These are phyloP conservation scores for Orthosia incerta DNA, from an alignment of 2,888 invertebrate species.

Conservation along the genomic window DNA sequence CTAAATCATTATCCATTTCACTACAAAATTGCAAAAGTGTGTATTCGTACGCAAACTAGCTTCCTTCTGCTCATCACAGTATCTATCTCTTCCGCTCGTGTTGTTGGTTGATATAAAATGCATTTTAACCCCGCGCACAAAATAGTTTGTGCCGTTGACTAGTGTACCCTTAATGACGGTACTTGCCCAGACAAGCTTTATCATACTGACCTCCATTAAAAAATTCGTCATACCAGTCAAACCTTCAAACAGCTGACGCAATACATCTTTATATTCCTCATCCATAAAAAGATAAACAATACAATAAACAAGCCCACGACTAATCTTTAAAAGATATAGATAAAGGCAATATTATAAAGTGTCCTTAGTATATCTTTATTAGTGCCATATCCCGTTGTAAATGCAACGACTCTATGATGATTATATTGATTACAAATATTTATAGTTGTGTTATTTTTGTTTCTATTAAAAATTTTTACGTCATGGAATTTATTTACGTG, in stretches of 20 bases:
- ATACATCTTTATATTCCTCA: conserved; percentile 22
- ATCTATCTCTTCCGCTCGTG: no score
- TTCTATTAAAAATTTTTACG: background rate
- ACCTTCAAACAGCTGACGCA: conserved; percentile 9
- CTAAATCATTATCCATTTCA: no score
- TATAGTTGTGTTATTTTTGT: conserved; percentile 41
- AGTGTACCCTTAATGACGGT: background rate
- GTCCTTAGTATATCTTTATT: conserved; percentile 60
- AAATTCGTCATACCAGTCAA: conserved; percentile 7
- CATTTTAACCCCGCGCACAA: no score
- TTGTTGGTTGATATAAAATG: no score
- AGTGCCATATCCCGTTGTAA: conserved; percentile 58
- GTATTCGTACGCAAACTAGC: no score
- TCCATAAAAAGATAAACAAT: conserved; percentile 43
- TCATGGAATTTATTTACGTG: background rate
- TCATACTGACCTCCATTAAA: background rate
- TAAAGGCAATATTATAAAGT: conserved; percentile 61
- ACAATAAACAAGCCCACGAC: conserved; percentile 47
- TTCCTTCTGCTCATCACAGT: no score
- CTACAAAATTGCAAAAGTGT: no score
- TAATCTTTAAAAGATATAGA: conserved; percentile 53
- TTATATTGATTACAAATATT: conserved; percentile 48
- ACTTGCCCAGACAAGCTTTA: background rate
- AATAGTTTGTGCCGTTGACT: no score
- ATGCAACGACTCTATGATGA: conserved; percentile 46